Base-by-base conservation (phyloP, 2,113 vertebrate species). In the Trogon melanurus region DNA sequence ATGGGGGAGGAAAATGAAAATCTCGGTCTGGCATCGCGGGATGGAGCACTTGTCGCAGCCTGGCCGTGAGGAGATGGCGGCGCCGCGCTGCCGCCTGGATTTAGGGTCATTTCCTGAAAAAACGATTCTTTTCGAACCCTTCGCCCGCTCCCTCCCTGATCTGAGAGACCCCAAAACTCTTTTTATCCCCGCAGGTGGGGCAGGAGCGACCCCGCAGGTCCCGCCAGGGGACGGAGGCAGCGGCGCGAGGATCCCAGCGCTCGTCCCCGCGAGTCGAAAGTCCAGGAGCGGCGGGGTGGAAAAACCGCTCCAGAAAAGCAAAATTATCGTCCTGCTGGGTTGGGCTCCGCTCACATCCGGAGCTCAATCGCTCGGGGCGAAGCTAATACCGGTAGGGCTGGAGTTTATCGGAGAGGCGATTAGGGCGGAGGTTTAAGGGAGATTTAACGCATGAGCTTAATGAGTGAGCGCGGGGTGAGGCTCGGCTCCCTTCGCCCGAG, bases 381-480 rank as follows among this genome's bases (percentile, higher is more conserved):
- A 36, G 36, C 36, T 36, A 36, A 36, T 26, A 29, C 5, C 0
- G 1, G 26, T 8, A 6, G 2, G 14, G 44, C 15, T 11, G 2
- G 41, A 5, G 15, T 1, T 79, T 8, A 22, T 30, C 21, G 2
- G 10, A 16, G 78, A 61, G n/a, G 79, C 60, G 51, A 6, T 0
- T 3, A 4, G 79, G 83, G 71, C 4, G n/a, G 36, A 66, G 66
- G 57, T 0, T 36, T 36, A 36, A 36, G 7, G 36, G 36, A 4
- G 44, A 13, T 50, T 47, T 45, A 8, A 9, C 2, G 11, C 12
- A 2, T 5, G 30, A 69, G 67, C 20, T 56, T 56, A 8, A 14
- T 4, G 11, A 2, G 1, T 5, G 54, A 30, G 48, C 5, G 1
- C n/a, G 3, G 44, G 25, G 44, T 2, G 32, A 36, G 45, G 10